A percentile compares a stretch with the other conserved stretches of the same genome.
Conservation (phyloP, 2,797 vertebrate genomes). For the Bradypodion ventrale region DNA sequence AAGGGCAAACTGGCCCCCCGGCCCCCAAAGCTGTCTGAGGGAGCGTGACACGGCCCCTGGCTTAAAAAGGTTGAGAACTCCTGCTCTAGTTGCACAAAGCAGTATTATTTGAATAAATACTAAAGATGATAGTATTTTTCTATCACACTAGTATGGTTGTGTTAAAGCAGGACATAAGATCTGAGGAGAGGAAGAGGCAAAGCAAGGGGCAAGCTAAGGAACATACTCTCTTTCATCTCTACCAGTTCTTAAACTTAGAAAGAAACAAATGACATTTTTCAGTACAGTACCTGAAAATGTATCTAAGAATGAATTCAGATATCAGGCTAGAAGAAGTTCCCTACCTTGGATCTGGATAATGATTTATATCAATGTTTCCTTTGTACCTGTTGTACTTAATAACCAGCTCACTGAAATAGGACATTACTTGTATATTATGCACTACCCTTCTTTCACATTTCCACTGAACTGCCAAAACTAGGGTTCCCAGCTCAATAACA, state of each 20-base stretch:
- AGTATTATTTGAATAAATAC: background rate
- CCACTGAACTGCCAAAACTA: constrained; percentile 4
- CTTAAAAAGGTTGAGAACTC: too few relatives aligned
- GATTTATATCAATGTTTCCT: constrained; percentile 39
- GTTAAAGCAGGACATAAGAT: background rate
- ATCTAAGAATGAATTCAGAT: too few relatives aligned
- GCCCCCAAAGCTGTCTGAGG: too few relatives aligned
- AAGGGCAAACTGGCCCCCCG: too few relatives aligned
- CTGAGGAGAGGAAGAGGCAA: background rate
- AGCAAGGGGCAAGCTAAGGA: background rate
- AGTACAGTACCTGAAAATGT: too few relatives aligned
- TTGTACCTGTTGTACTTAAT: constrained; percentile 11
- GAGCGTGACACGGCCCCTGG: too few relatives aligned
- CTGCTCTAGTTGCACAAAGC: background rate
- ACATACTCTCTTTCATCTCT: too few relatives aligned
- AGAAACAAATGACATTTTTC: too few relatives aligned
- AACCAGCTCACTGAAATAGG: constrained; percentile 13
- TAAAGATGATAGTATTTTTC: background rate
- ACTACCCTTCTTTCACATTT: constrained; percentile 6
- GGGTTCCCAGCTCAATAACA: background rate
- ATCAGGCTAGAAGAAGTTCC: background rate
- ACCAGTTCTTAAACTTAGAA: background rate
- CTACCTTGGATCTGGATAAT: constrained; percentile 21
- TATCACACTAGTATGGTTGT: background rate
- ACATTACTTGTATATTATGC: constrained; percentile 5